phyloP scores from a whole-genome alignment of 2,797 vertebrate genomes.

The Phalanger gymnotis region DNA sequence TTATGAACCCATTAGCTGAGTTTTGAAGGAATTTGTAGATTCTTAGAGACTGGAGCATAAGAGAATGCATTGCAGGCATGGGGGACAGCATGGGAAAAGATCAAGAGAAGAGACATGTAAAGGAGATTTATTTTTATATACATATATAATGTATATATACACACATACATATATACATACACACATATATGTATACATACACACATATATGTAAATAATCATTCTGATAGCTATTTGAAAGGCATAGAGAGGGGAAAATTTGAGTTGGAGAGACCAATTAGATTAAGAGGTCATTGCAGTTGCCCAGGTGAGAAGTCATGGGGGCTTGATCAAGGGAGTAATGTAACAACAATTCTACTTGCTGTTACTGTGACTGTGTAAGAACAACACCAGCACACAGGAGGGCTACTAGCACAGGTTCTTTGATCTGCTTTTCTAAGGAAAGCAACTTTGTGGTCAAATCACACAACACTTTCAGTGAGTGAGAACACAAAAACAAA shows the following conservation, averaged over 20 bases:
- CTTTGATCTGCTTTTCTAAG: too few relatives aligned
- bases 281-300: neutral
- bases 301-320: neutral
- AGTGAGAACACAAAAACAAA: too few relatives aligned
- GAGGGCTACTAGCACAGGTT: too few relatives aligned
- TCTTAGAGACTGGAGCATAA: neutral
- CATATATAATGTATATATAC: too few relatives aligned
- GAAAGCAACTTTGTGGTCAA: too few relatives aligned
- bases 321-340: neutral
- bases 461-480: too few relatives aligned
- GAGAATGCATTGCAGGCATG: neutral
- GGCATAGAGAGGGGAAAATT: neutral
- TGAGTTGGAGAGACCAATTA: neutral
- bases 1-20: neutral
- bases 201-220: neutral
- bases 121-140: neutral
- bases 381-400: too few relatives aligned
- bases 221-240: neutral
- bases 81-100: neutral
- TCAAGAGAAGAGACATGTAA: neutral
- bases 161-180: too few relatives aligned
- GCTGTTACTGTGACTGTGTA: too few relatives aligned
- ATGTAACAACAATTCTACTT: too few relatives aligned
- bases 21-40: neutral
- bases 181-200: neutral